phyloP scores from a whole-genome alignment of 2,113 vertebrate genomes.

The Ardeotis arabs region DNA sequence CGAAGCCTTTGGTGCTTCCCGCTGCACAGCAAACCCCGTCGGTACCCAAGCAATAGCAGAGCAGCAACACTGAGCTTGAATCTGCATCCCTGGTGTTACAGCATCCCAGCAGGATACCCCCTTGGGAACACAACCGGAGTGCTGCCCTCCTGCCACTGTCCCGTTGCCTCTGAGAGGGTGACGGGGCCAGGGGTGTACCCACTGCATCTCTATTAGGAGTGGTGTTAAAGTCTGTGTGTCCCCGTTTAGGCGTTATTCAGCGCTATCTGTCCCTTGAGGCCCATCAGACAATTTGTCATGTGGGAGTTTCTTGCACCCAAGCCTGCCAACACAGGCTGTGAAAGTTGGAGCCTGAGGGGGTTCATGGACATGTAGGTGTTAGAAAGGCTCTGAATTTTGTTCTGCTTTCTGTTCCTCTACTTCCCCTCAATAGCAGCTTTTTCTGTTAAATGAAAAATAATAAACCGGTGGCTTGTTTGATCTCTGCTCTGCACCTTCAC shows the following conservation, averaged over 20 bases:
- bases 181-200: not conserved
- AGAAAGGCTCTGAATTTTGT: not conserved
- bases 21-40: not conserved
- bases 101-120: not conserved
- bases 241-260: not conserved
- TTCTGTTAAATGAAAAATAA: not conserved
- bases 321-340: not conserved
- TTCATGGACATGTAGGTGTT: accelerated
- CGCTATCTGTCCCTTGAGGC: not conserved
- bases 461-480: not conserved
- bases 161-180: accelerated
- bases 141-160: not conserved
- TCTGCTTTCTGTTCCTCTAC: not conserved
- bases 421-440: not conserved
- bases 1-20: not conserved
- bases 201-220: not conserved
- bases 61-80: not conserved
- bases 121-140: not conserved
- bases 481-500: not conserved
- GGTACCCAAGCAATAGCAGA: not conserved
- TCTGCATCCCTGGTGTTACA: not conserved
- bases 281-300: accelerated
- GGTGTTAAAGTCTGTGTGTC: accelerated
- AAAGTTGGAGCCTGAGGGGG: not conserved
- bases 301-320: not conserved